These are phyloP conservation scores for Chloroceryle inda DNA, from an alignment of 2,797 vertebrate species.

Conservation along the genomic window DNA sequence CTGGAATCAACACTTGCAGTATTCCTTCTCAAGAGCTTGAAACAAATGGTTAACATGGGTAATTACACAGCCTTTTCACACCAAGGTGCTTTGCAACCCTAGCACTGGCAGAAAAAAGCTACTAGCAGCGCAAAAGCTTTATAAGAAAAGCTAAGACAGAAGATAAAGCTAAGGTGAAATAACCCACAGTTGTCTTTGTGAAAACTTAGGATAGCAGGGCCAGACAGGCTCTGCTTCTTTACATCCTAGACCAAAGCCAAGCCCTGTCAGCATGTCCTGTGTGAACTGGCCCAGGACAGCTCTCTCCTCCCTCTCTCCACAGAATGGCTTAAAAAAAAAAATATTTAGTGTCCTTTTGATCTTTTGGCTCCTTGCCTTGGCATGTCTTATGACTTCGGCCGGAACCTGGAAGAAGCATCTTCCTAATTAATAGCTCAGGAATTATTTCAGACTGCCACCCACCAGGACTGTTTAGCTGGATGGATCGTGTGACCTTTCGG, in stretches of 20 bases:
- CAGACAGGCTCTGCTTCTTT: not conserved
- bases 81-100: not conserved
- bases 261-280: not conserved
- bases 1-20: not conserved
- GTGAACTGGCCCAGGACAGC: not conserved
- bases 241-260: not conserved
- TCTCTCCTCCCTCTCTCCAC: conserved; percentile 16
- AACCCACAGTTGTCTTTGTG: not conserved
- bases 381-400: conserved; percentile 36
- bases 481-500: conserved; percentile 38
- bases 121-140: not conserved
- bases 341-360: conserved; percentile 72
- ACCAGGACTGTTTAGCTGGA: conserved; percentile 66
- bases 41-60: not conserved
- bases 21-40: not conserved
- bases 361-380: conserved; percentile 63
- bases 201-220: not conserved
- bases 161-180: not conserved
- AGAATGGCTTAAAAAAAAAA: conserved; percentile 31
- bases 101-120: not conserved
- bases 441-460: conserved; percentile 73
- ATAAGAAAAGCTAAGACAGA: not conserved
- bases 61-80: not conserved
- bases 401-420: conserved; percentile 66
- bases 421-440: conserved; percentile 72